Base-by-base conservation (phyloP, 1,140 invertebrate genomes). In the Papilio xuthus region DNA sequence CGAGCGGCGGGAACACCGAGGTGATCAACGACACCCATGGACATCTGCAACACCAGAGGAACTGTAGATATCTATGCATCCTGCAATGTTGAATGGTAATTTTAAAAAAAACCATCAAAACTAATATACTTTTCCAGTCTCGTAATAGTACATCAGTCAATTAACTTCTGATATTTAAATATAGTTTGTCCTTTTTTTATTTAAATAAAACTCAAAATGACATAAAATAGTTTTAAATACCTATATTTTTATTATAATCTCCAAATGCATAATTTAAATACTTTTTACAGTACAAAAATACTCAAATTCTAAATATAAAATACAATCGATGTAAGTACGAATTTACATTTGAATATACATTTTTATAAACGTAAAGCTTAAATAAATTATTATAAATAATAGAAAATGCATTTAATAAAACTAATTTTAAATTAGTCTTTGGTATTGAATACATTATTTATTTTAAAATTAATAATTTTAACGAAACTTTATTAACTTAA, bases 201-300 rank as follows among this genome's bases (percentile, higher is more conserved):
- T 20, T 67, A 56, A 50, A 50, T 42, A 70, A 69, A 47, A 69
- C 72, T 67, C 41, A 80, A 73, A 81, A 76, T 42, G 69, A 78
- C 15, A 42, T 20, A 77, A 78, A 63, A 82, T 47, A 78, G 72
- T 77, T 81, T 79, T 77, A 20, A n/a, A 84, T 82, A 79, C 80
- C 76, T 86, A 84, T 86, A 84, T 73, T 73, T 73, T 44, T 42
- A 23, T 23, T 32, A 77, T 85, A 81, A 50, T 79, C 78, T 82
- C 72, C 41, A 42, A 47, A 73, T 10, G 50, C 42, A 81, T 72
- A 80, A 53, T 76, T 73, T 74, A 79, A 81, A 79, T 79, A 63
- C 63, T 82, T 76, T 79, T 56, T 78, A 82, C 78, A 84, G 82
- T 88, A 88, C 83, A 88, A 88, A 88, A 88, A 88, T 88, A 80